Evolutionary conservation across 2,113 vertebrate genomes (phyloP), one percentile per base, ranked within the genome.

Genomic region (Xyliphius kryptos): DNA sequence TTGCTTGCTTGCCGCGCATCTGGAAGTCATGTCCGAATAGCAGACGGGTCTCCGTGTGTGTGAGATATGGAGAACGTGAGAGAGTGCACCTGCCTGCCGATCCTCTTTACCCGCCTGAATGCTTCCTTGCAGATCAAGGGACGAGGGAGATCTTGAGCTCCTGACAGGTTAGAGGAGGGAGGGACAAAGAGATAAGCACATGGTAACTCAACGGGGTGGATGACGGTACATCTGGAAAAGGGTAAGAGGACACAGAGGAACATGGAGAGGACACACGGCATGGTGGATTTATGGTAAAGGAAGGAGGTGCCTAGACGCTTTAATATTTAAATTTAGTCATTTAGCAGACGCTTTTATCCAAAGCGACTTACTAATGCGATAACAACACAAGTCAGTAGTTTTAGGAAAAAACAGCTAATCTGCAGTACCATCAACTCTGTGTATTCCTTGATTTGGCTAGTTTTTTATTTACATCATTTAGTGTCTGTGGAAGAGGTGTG

Each of bases 1-100:
- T 40, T 32, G 17, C 56, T 49, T 41, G 43, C 43, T 49, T 87
- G 82, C 82, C 81, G 74, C 75, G 83, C 89, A 87, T 76, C 85
- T 88, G 87, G 82, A 76, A 5, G 7, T 32, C 26, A 3, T 32
- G 26, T 32, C 26, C 26, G n/a, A n/a, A n/a, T n/a, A n/a, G n/a
- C n/a, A n/a, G n/a, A n/a, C n/a, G n/a, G n/a, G n/a, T n/a, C n/a
- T n/a, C 26, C 26, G 26, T 32, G 26, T 32, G 7, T 6, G 26
- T 32, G 26, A 32, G 26, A 32, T 3, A 6, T 6, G 26, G 26
- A 32, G 26, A 32, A 6, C 4, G 7, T 32, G 26, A 32, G 26
- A 32, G 26, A 32, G 26, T 32, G 26, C 26, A 32, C 26, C 26
- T 32, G 26, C 26, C 26, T 69, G 82, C 51, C 20, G 11, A 7